Base-by-base conservation (phyloP, 2,797 vertebrate species). In the Manis pentadactyla region DNA sequence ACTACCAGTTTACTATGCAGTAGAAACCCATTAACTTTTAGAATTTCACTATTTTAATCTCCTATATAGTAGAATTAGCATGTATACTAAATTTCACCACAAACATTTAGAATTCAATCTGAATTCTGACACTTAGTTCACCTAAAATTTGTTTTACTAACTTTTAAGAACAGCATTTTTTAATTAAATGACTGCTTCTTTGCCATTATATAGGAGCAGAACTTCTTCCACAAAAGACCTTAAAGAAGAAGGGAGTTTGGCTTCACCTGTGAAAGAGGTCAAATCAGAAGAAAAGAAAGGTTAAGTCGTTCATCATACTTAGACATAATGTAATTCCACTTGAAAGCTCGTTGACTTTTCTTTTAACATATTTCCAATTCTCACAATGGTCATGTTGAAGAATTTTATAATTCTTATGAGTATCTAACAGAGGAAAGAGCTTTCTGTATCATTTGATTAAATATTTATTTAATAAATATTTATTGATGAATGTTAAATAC, bases 21-120 rank as follows among this genome's bases (percentile, higher is more conserved):
- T 55, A 13, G 46, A 79, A 90, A 90, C 31, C 23, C 2, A 84
- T 17, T 83, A 55, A 2, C 4, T 78, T 25, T 79, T 68, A 90
- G 25, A 94, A 81, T 73, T 55, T 86, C 85, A 13, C 69, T 82
- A 0, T 59, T 14, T 77, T 39, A 31, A 21, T 94, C 8, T 21
- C 11, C 29, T 55, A 1, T 37, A 29, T 39, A 81, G 27, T 83
- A 84, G 6, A 7, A 25, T 79, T 87, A 81, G 5, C 17, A 69
- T 78, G 1, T 39, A 79, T 63, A 74, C 23, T 61, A 31, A 81
- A 5, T 81, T 63, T 97, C 29, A 87, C 39, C 7, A 66, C 14
- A 84, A 77, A 77, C 27, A 87, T 93, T 97, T 93, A 39, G 77
- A 69, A 92, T 96, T 94, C 51, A 61, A 18, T 46, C 7, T 39